Evolutionary conservation across 2,113 vertebrate species (phyloP).

Genomic region (Willisornis vidua): DNA sequence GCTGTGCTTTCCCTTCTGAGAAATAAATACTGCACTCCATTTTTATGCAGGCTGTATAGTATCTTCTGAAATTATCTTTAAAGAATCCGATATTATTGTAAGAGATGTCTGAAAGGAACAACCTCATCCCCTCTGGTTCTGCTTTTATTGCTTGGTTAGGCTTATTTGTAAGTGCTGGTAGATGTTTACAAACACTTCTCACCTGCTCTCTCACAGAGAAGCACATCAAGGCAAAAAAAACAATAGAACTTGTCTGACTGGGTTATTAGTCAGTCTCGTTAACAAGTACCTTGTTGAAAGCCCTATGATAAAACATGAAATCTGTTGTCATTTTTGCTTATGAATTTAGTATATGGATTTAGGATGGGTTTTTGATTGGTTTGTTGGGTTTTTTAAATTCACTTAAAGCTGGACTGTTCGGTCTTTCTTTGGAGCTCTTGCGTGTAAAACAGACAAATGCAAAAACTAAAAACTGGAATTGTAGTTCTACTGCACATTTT

Average conservation of each 20-base stretch:
- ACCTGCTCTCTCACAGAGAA: neutral
- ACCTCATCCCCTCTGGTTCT: neutral
- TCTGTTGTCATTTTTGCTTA: neutral
- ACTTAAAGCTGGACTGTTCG: neutral
- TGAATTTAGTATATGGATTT: neutral
- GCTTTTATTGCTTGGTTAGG: neutral
- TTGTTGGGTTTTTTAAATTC: neutral
- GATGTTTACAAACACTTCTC: neutral
- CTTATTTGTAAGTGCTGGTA: neutral
- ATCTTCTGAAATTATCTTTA: neutral
- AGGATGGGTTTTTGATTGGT: neutral
- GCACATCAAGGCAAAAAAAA: neutral
- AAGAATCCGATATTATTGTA: neutral
- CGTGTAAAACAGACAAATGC: neutral
- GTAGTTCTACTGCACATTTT: neutral
- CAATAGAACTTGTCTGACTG: neutral
- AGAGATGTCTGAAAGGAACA: neutral
- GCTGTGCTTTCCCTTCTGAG: neutral
- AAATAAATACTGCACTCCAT: accelerated
- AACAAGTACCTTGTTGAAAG: neutral
- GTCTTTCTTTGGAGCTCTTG: neutral
- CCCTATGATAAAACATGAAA: neutral
- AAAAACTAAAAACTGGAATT: neutral
- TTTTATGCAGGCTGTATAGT: neutral
- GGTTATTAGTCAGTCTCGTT: neutral